Conservation (phyloP, 2,113 vertebrate genomes). For the Pedetes capensis region DNA sequence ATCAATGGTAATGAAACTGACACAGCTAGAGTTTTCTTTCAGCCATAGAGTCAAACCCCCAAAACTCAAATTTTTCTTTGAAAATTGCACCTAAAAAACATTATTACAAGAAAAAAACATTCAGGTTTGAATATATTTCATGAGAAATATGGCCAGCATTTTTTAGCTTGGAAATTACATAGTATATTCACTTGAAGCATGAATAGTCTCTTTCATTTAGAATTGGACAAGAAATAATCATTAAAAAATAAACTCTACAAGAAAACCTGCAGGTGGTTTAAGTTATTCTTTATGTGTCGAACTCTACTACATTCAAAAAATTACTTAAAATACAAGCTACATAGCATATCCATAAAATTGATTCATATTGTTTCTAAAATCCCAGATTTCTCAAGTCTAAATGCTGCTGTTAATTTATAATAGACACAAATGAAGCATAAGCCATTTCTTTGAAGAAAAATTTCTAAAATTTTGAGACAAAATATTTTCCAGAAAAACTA, state of each 20-base stretch:
- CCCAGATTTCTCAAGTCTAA: slow-evolving; percentile 7
- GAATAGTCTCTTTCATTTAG: slow-evolving; percentile 40
- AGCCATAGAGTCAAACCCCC: background rate
- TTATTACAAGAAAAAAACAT: slow-evolving; percentile 31
- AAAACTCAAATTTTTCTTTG: slow-evolving; percentile 22
- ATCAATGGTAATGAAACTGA: background rate
- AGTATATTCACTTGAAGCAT: slow-evolving; percentile 9
- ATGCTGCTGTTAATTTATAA: slow-evolving; percentile 55
- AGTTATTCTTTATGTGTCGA: slow-evolving; percentile 52
- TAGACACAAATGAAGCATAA: slow-evolving; percentile 23
- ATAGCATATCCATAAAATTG: slow-evolving; percentile 39
- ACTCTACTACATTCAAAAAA: slow-evolving; percentile 52
- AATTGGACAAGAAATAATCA: slow-evolving; percentile 49
- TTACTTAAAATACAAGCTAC: slow-evolving; percentile 46
- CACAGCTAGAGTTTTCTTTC: background rate
- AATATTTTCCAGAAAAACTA: slow-evolving; percentile 38
- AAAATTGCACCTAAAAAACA: slow-evolving; percentile 20
- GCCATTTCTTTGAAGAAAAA: slow-evolving; percentile 49
- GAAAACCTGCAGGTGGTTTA: slow-evolving; percentile 49
- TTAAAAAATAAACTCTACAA: slow-evolving; percentile 8
- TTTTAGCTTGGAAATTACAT: slow-evolving; percentile 45
- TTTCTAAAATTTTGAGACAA: slow-evolving; percentile 47
- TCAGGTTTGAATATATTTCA: slow-evolving; percentile 19
- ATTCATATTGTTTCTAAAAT: slow-evolving; percentile 47
- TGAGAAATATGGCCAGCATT: background rate